Base-by-base conservation (phyloP, 2,888 invertebrate genomes). In the Erebia aethiops region DNA sequence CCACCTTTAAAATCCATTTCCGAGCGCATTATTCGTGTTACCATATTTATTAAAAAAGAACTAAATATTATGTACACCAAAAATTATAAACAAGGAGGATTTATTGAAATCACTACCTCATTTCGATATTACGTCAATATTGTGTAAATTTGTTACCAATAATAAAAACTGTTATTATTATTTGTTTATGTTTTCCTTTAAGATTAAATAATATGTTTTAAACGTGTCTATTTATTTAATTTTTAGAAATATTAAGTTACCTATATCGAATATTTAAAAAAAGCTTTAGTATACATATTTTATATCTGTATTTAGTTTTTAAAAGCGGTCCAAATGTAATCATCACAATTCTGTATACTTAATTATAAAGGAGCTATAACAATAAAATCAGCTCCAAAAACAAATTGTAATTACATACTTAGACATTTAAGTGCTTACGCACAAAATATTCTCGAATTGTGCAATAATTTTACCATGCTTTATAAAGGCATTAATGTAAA, bases 91-190 rank as follows among this genome's bases (percentile, higher is more conserved):
- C 35, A 63, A 60, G 74, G 76, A 78, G 77, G 73, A 76, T 79
- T 82, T 71, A 68, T 72, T 71, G 77, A 82, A 78, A 79, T 79
- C 82, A 81, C 84, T 86, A 84, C 85, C 85, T 86, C 84, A 85
- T 78, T 79, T 82, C 71, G 72, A 75, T 21, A 72, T 77, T 75
- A 79, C 76, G 71, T 79, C 73, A 69, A 71, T 71, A 61, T 46
- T 61, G 49, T 71, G 71, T 67, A 70, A 70, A 57, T 60, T 70
- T 43, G 71, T 71, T 71, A 71, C 71, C 71, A 67, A n/a, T 54
- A 58, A 54, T 41, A 46, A 66, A 56, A 21, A 21, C 9, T 51
- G n/a, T 52, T 63, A 51, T 26, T 65, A 21, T 56, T 21, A 61
- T 52, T 67, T 67, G 60, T 67, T 71, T 67, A 60, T 56, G 54